Conservation (phyloP, 2,113 vertebrate genomes). For the Sylvia atricapilla region DNA sequence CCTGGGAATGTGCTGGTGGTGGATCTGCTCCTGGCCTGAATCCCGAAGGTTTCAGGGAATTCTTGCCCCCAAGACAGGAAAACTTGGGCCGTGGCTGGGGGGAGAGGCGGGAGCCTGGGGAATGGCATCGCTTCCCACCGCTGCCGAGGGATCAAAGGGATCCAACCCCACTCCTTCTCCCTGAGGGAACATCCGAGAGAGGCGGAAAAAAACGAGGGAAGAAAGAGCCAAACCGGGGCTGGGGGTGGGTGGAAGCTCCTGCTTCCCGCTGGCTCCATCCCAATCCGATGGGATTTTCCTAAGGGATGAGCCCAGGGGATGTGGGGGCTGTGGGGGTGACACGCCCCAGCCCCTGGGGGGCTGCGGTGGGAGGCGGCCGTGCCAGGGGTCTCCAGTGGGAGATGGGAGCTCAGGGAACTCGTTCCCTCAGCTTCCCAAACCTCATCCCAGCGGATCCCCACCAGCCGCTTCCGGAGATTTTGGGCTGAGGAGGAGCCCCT, state of each 20-base stretch:
- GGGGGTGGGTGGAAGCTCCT: neutral
- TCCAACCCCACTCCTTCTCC: neutral
- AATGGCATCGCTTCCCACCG: neutral
- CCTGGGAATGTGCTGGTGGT: neutral
- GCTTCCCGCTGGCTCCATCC: accelerated
- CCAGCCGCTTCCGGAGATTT: accelerated
- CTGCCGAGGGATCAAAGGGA: neutral
- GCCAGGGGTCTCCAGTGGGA: neutral
- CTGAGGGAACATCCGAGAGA: neutral
- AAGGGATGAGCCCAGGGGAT: neutral
- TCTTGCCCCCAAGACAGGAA: neutral
- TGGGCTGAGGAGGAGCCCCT: accelerated
- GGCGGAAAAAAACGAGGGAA: neutral
- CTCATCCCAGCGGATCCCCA: neutral
- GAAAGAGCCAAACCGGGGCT: neutral
- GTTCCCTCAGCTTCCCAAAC: accelerated
- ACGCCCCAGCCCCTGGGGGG: neutral
- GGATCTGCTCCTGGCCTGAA: neutral
- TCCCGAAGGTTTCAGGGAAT: neutral
- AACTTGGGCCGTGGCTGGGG: accelerated
- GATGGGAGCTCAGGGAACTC: neutral
- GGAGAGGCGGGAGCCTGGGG: neutral
- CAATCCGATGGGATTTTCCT: accelerated
- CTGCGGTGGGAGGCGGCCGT: too few relatives aligned
- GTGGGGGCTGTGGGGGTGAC: neutral